Percentiles rank a stretch among this genome's conserved stretches.
Conservation (phyloP, 2,797 vertebrate species). For the Acridotheres tristis region DNA sequence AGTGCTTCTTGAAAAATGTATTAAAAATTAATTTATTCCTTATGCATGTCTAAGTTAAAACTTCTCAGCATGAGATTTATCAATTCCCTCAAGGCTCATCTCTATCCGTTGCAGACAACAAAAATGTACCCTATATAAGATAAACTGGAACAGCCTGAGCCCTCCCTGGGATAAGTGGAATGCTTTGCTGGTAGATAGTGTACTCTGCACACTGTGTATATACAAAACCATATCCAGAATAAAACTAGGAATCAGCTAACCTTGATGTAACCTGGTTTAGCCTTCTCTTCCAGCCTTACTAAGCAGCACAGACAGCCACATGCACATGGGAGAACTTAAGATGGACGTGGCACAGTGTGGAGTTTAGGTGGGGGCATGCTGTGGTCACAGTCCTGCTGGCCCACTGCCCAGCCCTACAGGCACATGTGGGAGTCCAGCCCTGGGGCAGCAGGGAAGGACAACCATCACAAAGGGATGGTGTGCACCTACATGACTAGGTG, state of each 20-base stretch:
- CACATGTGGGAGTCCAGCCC: fast-evolving
- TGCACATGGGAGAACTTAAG: fast-evolving
- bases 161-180: background rate
- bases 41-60: conserved; percentile 43
- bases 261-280: background rate
- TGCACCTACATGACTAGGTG: fast-evolving
- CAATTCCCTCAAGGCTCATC: conserved; percentile 27
- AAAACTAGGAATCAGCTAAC: background rate
- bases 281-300: background rate
- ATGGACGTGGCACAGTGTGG: fast-evolving
- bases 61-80: conserved; percentile 14
- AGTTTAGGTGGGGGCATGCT: fast-evolving
- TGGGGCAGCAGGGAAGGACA: background rate
- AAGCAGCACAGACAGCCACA: background rate
- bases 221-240: fast-evolving
- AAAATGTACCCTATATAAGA: background rate
- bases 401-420: fast-evolving
- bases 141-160: background rate
- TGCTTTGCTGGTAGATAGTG: background rate
- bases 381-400: background rate
- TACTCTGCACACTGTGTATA: fast-evolving
- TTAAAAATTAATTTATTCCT: conserved; percentile 70
- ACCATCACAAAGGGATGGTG: background rate
- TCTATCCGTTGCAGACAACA: conserved; percentile 23
- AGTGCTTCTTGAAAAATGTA: conserved; percentile 55